These are phyloP conservation scores for Ypsolopha sequella DNA, from an alignment of 2,888 invertebrate genomes.

Conservation along the genomic window DNA sequence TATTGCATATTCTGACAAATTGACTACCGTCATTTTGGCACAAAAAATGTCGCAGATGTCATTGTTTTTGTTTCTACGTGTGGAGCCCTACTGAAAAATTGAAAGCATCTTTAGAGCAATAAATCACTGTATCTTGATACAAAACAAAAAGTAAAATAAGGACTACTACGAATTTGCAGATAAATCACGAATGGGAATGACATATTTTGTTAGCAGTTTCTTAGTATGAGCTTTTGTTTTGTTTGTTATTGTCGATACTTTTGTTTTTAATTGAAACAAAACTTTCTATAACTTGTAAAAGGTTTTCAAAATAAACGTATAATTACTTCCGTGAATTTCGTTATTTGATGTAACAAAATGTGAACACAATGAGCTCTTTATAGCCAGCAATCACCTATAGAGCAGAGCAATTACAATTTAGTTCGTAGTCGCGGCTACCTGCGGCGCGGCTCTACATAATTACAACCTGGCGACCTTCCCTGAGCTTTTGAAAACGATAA, in stretches of 20 bases:
- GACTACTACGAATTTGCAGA: too few species aligned
- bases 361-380: slow-evolving; percentile 32
- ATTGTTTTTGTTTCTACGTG: background rate
- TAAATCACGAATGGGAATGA: too few species aligned
- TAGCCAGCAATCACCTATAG: slow-evolving; percentile 31
- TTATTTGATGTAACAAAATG: slow-evolving; percentile 30
- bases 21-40: slow-evolving; percentile 4
- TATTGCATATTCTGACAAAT: slow-evolving; percentile 5
- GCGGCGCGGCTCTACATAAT: slow-evolving; percentile 59
- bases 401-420: slow-evolving; percentile 49
- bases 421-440: slow-evolving; percentile 49
- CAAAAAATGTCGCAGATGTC: slow-evolving; percentile 4
- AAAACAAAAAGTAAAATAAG: background rate
- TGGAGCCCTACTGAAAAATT: background rate
- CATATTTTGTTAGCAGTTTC: background rate
- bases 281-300: background rate
- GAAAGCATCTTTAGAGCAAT: background rate
- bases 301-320: slow-evolving; percentile 3
- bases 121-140: background rate
- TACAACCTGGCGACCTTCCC: slow-evolving; percentile 57
- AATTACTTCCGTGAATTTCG: slow-evolving; percentile 26
- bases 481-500: slow-evolving; percentile 66
- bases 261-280: background rate
- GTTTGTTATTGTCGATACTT: background rate
- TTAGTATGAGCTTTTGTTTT: background rate